These are phyloP conservation scores for Anarhynchus alexandrinus DNA, from an alignment of 2,113 vertebrate species.

Conservation along the genomic window DNA sequence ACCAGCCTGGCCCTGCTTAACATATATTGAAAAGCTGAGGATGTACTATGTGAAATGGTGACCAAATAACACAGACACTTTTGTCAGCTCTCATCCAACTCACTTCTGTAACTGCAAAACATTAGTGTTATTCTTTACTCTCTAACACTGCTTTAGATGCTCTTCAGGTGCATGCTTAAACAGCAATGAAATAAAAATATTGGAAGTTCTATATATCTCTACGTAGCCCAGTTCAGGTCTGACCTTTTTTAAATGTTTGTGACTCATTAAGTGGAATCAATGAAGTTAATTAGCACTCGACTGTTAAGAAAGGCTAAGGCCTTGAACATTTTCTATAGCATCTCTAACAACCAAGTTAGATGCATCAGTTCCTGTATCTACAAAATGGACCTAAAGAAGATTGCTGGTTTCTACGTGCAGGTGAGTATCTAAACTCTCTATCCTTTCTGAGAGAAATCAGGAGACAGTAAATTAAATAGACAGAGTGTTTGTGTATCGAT, in stretches of 20 bases:
- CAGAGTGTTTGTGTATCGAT: neutral
- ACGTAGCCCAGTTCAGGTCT: neutral
- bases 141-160: neutral
- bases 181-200: neutral
- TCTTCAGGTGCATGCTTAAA: neutral
- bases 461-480: neutral
- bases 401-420: neutral
- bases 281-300: neutral
- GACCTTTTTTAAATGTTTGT: neutral
- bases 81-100: neutral
- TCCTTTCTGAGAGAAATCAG: neutral
- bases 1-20: neutral
- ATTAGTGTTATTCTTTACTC: neutral
- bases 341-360: neutral
- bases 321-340: neutral
- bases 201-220: neutral
- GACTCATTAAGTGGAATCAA: neutral
- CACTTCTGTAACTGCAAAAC: neutral
- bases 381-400: neutral
- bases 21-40: neutral
- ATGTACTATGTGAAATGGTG: neutral
- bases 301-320: neutral
- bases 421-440: neutral
- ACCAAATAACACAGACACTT: neutral
- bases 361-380: neutral